Conservation (phyloP, 2,113 vertebrate species). For the Sebastes schlegelii region DNA sequence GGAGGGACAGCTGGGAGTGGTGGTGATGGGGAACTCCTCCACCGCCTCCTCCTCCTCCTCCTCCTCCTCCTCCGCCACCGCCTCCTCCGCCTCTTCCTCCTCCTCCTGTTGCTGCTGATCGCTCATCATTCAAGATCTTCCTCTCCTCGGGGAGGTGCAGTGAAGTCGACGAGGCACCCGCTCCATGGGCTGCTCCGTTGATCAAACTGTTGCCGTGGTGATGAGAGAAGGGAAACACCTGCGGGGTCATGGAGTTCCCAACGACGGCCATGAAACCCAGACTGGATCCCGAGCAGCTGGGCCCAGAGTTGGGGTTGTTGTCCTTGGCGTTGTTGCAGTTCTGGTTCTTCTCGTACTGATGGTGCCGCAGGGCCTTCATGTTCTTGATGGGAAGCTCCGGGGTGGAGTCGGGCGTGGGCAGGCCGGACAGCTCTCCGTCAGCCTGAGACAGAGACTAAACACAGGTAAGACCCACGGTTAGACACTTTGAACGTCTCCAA, state of each 20-base stretch:
- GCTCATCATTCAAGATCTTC: slow-evolving; percentile 64
- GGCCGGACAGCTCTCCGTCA: slow-evolving; percentile 82
- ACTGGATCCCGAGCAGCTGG: slow-evolving; percentile 23
- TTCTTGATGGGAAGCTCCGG: slow-evolving; percentile 87
- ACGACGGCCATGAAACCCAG: slow-evolving; percentile 57
- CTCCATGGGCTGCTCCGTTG: slow-evolving; percentile 56
- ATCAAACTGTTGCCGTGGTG: slow-evolving; percentile 53
- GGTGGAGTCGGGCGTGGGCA: slow-evolving; percentile 88
- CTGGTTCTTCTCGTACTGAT: slow-evolving; percentile 85
- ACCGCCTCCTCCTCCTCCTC: neutral
- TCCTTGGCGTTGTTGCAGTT: slow-evolving; percentile 79
- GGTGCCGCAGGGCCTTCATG: slow-evolving; percentile 73
- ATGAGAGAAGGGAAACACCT: slow-evolving; percentile 74
- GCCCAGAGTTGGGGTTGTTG: neutral
- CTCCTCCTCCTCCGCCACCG: neutral
- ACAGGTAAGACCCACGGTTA: neutral
- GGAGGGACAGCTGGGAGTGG: slow-evolving; percentile 69
- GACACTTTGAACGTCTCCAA: neutral
- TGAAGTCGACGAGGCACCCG: slow-evolving; percentile 34
- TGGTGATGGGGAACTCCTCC: slow-evolving; percentile 32
- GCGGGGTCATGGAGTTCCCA: slow-evolving; percentile 50
- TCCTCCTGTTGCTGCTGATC: slow-evolving; percentile 37
- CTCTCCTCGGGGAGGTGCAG: slow-evolving; percentile 71
- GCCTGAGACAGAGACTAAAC: slow-evolving; percentile 66
- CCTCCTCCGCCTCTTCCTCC: neutral